These are phyloP conservation scores for Gastrophysa polygoni DNA, from an alignment of 2,888 invertebrate genomes.

Conservation along the genomic window DNA sequence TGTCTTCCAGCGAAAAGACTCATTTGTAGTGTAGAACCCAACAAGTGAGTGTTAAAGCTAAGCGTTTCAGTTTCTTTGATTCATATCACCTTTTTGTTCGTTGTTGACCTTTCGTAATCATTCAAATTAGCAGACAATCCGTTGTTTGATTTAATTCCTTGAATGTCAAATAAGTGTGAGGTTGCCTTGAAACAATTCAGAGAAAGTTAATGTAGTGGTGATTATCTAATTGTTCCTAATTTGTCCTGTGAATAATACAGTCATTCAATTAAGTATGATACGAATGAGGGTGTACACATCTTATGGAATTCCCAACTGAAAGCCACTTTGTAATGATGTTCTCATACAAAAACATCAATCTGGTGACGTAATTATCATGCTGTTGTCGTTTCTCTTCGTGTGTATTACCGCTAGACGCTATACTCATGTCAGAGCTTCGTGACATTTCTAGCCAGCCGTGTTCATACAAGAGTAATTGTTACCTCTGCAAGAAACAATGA, in stretches of 20 bases:
- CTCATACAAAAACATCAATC: too few species aligned
- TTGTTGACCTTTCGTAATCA: not conserved
- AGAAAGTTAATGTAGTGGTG: slow-evolving; percentile 17
- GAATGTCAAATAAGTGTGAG: slow-evolving; percentile 22
- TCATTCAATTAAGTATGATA: not conserved
- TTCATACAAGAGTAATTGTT: too few species aligned
- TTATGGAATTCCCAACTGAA: too few species aligned
- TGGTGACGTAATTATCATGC: too few species aligned
- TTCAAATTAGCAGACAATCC: not conserved
- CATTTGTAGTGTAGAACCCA: not conserved
- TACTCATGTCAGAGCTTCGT: too few species aligned
- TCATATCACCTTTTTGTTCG: not conserved
- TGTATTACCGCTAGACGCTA: too few species aligned
- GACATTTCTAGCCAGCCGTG: too few species aligned
- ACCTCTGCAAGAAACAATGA: too few species aligned
- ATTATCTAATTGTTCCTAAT: not conserved
- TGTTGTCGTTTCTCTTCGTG: too few species aligned
- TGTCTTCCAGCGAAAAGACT: not conserved
- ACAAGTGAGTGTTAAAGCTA: not conserved
- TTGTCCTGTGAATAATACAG: slow-evolving; percentile 13
- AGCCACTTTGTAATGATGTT: too few species aligned
- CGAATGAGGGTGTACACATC: too few species aligned
- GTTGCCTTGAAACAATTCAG: slow-evolving; percentile 24
- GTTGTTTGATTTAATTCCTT: slow-evolving; percentile 21
- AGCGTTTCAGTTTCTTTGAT: not conserved